phyloP scores from a whole-genome alignment of 1,140 invertebrate species.

The Lanistes nyassanus region DNA sequence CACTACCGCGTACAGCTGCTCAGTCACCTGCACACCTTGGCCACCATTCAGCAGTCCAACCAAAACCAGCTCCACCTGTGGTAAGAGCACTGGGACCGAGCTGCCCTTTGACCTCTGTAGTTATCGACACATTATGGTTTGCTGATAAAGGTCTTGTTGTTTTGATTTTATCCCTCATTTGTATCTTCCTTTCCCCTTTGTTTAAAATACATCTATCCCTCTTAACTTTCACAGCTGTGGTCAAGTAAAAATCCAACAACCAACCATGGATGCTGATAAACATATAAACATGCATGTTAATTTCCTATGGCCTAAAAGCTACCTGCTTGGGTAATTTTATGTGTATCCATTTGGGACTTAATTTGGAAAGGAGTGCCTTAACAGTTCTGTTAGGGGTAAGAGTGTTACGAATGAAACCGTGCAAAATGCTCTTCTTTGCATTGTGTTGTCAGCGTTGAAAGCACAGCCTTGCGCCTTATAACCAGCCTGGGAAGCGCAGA shows the following conservation, averaged over 20 bases:
- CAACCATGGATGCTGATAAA: too few relatives aligned
- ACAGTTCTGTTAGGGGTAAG: too few relatives aligned
- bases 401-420: too few relatives aligned
- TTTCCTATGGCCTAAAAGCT: too few relatives aligned
- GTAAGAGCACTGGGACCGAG: slow-evolving; percentile 63
- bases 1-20: slow-evolving; percentile 93
- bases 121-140: neutral
- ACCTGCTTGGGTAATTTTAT: neutral
- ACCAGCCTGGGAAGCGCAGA: slow-evolving; percentile 91
- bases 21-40: slow-evolving; percentile 86
- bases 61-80: slow-evolving; percentile 94
- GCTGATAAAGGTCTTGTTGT: neutral
- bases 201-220: too few relatives aligned
- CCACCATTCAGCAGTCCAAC: slow-evolving; percentile 90
- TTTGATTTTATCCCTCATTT: neutral
- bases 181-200: neutral
- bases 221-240: too few relatives aligned
- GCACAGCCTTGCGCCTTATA: slow-evolving; percentile 89
- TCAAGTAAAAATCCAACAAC: too few relatives aligned
- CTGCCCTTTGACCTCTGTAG: neutral
- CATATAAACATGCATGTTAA: too few relatives aligned
- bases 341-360: neutral
- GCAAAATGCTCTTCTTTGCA: neutral
- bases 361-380: neutral
- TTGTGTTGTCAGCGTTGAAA: slow-evolving; percentile 80